Evolutionary conservation across 2,797 vertebrate species (phyloP).

Genomic region (Spinibarbus caldwelli): DNA sequence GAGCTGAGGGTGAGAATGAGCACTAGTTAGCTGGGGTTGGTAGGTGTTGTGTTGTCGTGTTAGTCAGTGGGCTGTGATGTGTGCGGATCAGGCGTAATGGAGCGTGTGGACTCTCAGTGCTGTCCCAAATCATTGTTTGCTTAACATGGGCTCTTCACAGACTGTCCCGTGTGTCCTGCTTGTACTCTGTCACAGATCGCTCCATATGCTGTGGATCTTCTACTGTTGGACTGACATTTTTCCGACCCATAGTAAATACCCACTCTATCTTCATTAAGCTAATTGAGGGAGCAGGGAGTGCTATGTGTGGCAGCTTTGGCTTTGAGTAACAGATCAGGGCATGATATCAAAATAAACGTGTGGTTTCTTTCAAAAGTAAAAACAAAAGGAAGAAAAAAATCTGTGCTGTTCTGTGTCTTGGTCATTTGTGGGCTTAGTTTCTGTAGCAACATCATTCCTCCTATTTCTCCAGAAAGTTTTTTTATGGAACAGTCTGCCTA

Average conservation of each 20-base stretch:
- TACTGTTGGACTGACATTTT: slow-evolving; percentile 72
- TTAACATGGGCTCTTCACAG: slow-evolving; percentile 64
- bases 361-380: background rate
- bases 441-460: slow-evolving; percentile 35
- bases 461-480: slow-evolving; percentile 43
- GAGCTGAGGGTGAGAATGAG: background rate
- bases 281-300: slow-evolving; percentile 46
- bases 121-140: slow-evolving; percentile 78
- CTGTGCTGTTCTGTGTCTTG: slow-evolving; percentile 38
- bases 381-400: slow-evolving; percentile 17
- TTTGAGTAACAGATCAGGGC: slow-evolving; percentile 20
- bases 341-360: slow-evolving; percentile 37
- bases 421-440: slow-evolving; percentile 46
- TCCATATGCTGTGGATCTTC: slow-evolving; percentile 69
- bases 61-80: slow-evolving; percentile 52
- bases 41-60: slow-evolving; percentile 45
- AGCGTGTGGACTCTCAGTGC: slow-evolving; percentile 72
- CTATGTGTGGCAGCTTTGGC: background rate
- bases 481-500: slow-evolving; percentile 35
- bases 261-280: slow-evolving; percentile 61
- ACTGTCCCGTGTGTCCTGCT: slow-evolving; percentile 64
- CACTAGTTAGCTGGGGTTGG: slow-evolving; percentile 1
- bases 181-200: slow-evolving; percentile 57
- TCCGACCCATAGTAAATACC: slow-evolving; percentile 67
- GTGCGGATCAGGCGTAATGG: slow-evolving; percentile 73